These are phyloP conservation scores for Ophion ellenae DNA, from an alignment of 2,888 invertebrate species.

Conservation along the genomic window DNA sequence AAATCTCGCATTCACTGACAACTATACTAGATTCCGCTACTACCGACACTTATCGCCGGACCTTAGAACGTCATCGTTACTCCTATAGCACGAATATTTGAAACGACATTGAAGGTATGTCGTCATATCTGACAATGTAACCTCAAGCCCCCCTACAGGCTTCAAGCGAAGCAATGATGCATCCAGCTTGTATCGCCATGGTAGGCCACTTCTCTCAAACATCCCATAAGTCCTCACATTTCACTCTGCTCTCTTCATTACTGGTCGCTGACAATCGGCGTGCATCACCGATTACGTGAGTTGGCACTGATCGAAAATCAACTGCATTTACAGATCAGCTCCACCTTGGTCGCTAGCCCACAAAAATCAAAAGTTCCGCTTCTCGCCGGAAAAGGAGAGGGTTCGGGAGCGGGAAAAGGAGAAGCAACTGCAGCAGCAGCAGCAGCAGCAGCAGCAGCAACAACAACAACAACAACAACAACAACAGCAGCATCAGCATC, in stretches of 20 bases:
- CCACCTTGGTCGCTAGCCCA: slow-evolving; percentile 85
- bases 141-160: too few relatives aligned
- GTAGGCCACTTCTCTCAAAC: not conserved
- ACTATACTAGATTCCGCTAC: too few relatives aligned
- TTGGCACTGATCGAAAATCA: not conserved
- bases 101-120: too few relatives aligned
- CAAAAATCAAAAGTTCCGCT: slow-evolving; percentile 81
- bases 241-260: not conserved
- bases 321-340: slow-evolving; percentile 83
- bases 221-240: not conserved
- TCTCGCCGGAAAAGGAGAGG: slow-evolving; percentile 82
- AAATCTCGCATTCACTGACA: too few relatives aligned
- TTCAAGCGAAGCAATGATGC: too few relatives aligned
- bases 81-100: too few relatives aligned
- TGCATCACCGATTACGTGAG: not conserved
- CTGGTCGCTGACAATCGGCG: not conserved
- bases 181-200: too few relatives aligned
- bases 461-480: slow-evolving; percentile 74
- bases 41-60: too few relatives aligned
- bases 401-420: slow-evolving; percentile 76
- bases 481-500: slow-evolving; percentile 74
- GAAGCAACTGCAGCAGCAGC: slow-evolving; percentile 79
- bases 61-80: too few relatives aligned
- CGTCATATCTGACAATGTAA: too few relatives aligned
- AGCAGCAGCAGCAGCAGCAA: slow-evolving; percentile 72